phyloP scores from a whole-genome alignment of 2,797 vertebrate genomes.

The Cynodonichthys magdalenae region DNA sequence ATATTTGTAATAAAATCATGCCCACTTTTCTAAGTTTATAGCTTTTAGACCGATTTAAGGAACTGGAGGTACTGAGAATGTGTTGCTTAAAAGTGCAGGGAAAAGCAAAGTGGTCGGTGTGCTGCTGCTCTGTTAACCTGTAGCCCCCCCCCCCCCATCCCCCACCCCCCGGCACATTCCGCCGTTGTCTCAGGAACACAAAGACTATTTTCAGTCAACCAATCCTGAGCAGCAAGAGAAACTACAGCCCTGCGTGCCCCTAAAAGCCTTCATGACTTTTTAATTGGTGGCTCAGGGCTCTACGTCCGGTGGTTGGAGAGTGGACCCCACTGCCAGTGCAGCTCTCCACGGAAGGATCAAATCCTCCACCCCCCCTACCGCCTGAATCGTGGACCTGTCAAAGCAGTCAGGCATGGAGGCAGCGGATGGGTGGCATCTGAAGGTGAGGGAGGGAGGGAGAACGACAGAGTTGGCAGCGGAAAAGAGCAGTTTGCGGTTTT shows the following conservation, averaged over 20 bases:
- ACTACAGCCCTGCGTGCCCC: slow-evolving; percentile 65
- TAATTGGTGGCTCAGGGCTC: slow-evolving; percentile 80
- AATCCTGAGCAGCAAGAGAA: slow-evolving; percentile 66
- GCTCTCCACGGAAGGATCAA: slow-evolving; percentile 68
- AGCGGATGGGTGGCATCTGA: slow-evolving; percentile 68
- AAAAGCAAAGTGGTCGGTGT: slow-evolving; percentile 61
- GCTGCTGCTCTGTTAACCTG: slow-evolving; percentile 65
- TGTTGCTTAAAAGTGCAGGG: slow-evolving; percentile 72
- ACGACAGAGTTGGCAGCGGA: slow-evolving; percentile 52
- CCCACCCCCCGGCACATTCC: slow-evolving; percentile 48
- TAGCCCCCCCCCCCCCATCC: slow-evolving; percentile 36
- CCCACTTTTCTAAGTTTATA: slow-evolving; percentile 9
- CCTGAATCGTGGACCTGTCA: slow-evolving; percentile 68
- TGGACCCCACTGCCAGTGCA: slow-evolving; percentile 64
- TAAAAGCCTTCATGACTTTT: slow-evolving; percentile 88
- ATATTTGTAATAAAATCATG: too few species aligned
- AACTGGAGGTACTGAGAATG: slow-evolving; percentile 55
- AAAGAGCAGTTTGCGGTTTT: slow-evolving; percentile 59
- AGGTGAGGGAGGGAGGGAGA: slow-evolving; percentile 56
- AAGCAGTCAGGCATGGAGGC: slow-evolving; percentile 74
- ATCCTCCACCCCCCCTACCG: slow-evolving; percentile 46
- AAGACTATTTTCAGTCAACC: slow-evolving; percentile 85
- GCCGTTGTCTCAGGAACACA: slow-evolving; percentile 81
- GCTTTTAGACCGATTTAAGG: slow-evolving; percentile 72
- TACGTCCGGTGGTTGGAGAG: slow-evolving; percentile 70